Evolutionary conservation across 2,797 vertebrate genomes (phyloP).

Genomic region (Adelosebastes latens): DNA sequence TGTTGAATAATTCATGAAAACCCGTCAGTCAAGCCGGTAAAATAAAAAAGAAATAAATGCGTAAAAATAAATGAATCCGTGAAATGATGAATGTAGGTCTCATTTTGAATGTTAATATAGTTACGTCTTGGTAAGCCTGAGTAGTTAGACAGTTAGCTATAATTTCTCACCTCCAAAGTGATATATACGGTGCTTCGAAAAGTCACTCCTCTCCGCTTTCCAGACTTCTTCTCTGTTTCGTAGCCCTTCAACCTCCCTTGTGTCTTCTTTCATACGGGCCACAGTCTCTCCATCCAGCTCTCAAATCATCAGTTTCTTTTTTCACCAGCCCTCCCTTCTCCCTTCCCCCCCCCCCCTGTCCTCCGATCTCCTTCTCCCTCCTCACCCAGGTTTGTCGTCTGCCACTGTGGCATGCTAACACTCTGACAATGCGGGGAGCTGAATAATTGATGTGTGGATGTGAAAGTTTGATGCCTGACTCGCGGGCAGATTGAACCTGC

Average conservation of each 20-base stretch:
- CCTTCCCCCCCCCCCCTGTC: not conserved
- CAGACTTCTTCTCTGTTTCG: not conserved
- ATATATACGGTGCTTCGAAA: not conserved
- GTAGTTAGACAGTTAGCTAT: not conserved
- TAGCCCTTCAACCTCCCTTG: not conserved
- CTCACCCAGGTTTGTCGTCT: constrained; percentile 69
- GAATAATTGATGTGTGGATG: constrained; percentile 84
- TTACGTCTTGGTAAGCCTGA: not conserved
- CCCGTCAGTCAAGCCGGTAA: not conserved
- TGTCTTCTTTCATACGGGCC: not conserved
- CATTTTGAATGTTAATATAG: not conserved
- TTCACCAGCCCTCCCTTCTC: not conserved
- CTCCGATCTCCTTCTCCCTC: constrained; percentile 41
- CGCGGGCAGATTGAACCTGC: constrained; percentile 83
- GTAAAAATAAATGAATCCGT: not conserved
- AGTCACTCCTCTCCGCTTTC: not conserved
- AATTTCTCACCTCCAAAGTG: not conserved
- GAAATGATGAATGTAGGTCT: not conserved
- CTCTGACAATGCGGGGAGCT: constrained; percentile 72
- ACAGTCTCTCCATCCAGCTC: constrained; percentile 14
- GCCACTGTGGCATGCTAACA: constrained; percentile 74
- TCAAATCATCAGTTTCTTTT: constrained; percentile 28
- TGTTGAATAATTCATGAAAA: not conserved
- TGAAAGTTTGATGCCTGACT: constrained; percentile 86
- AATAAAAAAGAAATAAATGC: not conserved